These are phyloP conservation scores for Acropternis orthonyx DNA, from an alignment of 2,797 vertebrate genomes.

Conservation along the genomic window DNA sequence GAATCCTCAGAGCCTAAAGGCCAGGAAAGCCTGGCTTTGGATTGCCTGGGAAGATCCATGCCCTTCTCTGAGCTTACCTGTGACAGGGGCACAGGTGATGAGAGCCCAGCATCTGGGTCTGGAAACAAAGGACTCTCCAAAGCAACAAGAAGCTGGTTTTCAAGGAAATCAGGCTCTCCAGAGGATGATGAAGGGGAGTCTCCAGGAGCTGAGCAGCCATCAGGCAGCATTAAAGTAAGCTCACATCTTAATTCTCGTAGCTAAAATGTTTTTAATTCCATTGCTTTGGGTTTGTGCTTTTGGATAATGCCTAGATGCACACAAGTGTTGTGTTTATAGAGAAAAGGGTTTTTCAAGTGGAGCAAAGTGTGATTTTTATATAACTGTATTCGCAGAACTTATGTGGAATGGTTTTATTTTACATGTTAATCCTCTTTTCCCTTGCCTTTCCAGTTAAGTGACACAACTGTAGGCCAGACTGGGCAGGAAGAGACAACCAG, in stretches of 20 bases:
- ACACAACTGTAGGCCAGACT: conserved; percentile 4
- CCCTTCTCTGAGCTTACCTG: not conserved
- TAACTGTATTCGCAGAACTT: not conserved
- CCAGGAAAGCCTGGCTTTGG: not conserved
- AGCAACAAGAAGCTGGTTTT: not conserved
- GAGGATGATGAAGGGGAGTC: not conserved
- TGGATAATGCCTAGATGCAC: not conserved
- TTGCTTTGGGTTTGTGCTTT: not conserved
- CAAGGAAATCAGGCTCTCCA: not conserved
- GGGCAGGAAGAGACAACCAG: conserved; percentile 38
- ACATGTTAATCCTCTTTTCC: not conserved
- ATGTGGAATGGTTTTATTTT: not conserved
- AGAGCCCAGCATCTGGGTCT: not conserved
- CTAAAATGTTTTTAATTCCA: not conserved
- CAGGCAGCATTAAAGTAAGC: not conserved
- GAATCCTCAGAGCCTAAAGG: not conserved
- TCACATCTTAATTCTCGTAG: not conserved
- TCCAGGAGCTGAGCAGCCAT: not conserved
- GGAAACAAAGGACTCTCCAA: not conserved
- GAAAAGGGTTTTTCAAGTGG: not conserved
- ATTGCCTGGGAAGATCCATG: fast-evolving
- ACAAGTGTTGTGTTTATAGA: not conserved
- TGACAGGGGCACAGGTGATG: not conserved
- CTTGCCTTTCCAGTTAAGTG: not conserved
- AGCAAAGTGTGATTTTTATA: not conserved